Evolutionary conservation across 2,113 vertebrate genomes (phyloP).

Genomic region (Piprites chloris): DNA sequence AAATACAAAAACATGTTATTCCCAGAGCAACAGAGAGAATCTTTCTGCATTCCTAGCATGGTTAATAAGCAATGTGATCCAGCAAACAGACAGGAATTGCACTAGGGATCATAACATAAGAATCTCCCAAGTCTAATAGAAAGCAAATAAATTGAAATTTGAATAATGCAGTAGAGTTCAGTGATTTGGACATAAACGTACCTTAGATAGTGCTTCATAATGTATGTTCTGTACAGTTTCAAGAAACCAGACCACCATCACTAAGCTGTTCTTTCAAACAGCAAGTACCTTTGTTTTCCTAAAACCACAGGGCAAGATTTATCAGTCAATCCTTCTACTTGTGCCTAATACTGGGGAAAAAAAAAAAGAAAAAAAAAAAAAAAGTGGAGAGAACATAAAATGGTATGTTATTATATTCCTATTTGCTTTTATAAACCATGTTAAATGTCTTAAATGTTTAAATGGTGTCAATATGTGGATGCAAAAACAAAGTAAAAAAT

Average conservation of each 20-base stretch:
- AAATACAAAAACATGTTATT: conserved; percentile 8
- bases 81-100: not conserved
- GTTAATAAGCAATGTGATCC: not conserved
- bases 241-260: not conserved
- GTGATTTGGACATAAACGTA: not conserved
- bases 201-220: not conserved
- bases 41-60: not conserved
- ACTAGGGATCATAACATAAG: not conserved
- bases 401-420: not conserved
- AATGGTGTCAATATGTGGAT: not conserved
- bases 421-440: not conserved
- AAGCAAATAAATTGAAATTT: not conserved
- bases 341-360: not conserved
- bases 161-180: not conserved
- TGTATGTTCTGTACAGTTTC: not conserved
- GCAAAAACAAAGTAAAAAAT: not conserved
- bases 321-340: conserved; percentile 4
- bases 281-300: not conserved
- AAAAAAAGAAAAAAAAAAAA: not conserved
- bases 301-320: not conserved
- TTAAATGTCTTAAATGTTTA: not conserved
- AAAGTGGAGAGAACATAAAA: not conserved
- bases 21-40: not conserved
- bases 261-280: not conserved
- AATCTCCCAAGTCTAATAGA: not conserved